Percentiles rank a stretch among this genome's conserved stretches.
These are phyloP conservation scores for Caloenas nicobarica DNA, from an alignment of 2,113 vertebrate genomes.

Conservation along the genomic window DNA sequence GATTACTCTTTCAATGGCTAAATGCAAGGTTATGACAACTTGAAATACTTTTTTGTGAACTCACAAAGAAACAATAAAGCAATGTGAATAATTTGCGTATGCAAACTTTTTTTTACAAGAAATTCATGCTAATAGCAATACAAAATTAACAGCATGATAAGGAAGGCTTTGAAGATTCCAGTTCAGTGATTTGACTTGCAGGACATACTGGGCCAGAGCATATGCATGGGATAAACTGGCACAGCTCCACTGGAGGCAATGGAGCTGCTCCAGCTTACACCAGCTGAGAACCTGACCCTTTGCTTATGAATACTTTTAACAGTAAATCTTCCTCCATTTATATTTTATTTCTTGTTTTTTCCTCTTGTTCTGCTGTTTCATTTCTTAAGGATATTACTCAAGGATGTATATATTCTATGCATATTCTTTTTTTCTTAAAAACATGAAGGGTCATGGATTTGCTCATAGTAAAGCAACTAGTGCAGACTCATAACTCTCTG, in stretches of 20 bases:
- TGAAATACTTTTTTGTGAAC: conserved; percentile 73
- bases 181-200: neutral
- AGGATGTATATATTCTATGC: neutral
- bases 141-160: neutral
- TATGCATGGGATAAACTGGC: neutral
- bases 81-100: conserved; percentile 74
- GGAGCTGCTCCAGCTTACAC: neutral
- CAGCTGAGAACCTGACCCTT: neutral
- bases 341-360: neutral
- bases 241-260: neutral
- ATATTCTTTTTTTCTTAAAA: neutral
- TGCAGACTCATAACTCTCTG: neutral
- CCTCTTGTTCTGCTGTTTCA: neutral
- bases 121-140: conserved; percentile 1
- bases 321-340: neutral
- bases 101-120: conserved; percentile 57
- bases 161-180: neutral
- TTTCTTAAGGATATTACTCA: neutral
- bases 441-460: neutral
- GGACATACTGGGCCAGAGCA: neutral
- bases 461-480: neutral
- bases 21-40: conserved; percentile 72
- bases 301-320: neutral
- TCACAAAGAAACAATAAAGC: conserved; percentile 76
- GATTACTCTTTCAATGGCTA: conserved; percentile 70